Evolutionary conservation across 2,888 invertebrate species (phyloP).

Genomic region (Chymomyza fuscimana): DNA sequence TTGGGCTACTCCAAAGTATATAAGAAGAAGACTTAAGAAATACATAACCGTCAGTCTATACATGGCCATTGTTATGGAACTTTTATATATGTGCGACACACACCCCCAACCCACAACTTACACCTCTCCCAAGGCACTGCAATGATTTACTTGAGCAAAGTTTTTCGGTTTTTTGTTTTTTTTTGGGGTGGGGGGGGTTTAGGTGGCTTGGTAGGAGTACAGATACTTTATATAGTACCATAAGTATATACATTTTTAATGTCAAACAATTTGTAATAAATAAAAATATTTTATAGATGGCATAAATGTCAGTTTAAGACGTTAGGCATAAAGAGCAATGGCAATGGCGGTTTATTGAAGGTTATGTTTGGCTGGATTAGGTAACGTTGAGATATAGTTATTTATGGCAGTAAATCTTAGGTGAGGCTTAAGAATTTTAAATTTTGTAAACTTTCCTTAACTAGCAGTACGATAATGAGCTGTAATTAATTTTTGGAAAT

Average conservation of each 20-base stretch:
- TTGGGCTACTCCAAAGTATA: constrained; percentile 26
- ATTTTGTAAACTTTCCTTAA: no score
- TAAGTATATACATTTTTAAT: constrained; percentile 60
- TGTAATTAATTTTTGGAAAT: no score
- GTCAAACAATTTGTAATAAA: constrained; percentile 68
- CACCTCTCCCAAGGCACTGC: constrained; percentile 12
- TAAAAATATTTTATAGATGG: constrained; percentile 53
- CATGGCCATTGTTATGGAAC: constrained; percentile 38
- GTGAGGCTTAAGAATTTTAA: no score
- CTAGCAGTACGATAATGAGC: no score
- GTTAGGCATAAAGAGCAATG: constrained; percentile 15
- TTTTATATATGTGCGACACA: constrained; percentile 1
- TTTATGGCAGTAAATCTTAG: no score
- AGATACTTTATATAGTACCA: neutral
- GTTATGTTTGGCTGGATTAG: neutral
- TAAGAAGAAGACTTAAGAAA: constrained; percentile 9
- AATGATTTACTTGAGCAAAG: constrained; percentile 63
- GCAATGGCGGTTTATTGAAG: neutral
- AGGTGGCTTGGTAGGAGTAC: constrained; percentile 9
- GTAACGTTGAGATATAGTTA: no score
- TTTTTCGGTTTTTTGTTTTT: constrained; percentile 19
- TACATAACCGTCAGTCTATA: constrained; percentile 25
- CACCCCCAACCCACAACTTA: neutral
- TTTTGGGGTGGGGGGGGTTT: neutral
- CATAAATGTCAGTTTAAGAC: constrained; percentile 58